A percentile compares a stretch with the other conserved stretches of the same genome.
These are phyloP conservation scores for Nycticryphes semicollaris DNA, from an alignment of 2,113 vertebrate genomes.

Conservation along the genomic window DNA sequence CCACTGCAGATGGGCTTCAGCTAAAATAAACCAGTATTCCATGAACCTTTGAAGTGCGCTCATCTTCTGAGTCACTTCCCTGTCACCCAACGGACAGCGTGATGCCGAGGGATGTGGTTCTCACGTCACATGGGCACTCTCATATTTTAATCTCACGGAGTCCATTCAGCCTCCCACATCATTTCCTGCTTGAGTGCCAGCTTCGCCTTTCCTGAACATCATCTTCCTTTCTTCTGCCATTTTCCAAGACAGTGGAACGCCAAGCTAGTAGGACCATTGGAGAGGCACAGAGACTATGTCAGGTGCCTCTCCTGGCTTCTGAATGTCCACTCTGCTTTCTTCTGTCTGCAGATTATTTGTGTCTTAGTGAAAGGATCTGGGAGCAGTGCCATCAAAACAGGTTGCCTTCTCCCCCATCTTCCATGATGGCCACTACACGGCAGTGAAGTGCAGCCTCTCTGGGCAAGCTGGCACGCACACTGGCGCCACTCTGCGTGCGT, in stretches of 20 bases:
- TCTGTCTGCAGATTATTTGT: not conserved
- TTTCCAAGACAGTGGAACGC: not conserved
- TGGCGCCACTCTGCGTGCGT: not conserved
- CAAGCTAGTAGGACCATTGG: not conserved
- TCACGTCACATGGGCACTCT: fast-evolving
- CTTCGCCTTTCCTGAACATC: not conserved
- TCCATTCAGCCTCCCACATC: not conserved
- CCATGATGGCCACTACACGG: fast-evolving
- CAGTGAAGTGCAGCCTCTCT: not conserved
- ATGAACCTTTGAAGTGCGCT: not conserved
- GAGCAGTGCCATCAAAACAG: not conserved
- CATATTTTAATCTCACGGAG: not conserved
- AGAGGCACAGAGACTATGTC: not conserved
- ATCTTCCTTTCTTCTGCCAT: not conserved
- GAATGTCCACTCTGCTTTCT: not conserved
- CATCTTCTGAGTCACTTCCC: conserved; percentile 6
- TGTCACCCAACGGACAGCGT: not conserved
- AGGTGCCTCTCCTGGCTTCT: not conserved
- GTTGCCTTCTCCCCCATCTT: not conserved
- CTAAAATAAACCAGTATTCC: not conserved
- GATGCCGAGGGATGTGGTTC: not conserved
- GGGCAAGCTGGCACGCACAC: not conserved
- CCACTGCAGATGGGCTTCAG: not conserved
- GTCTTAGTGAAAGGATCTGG: not conserved
- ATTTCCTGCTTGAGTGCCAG: not conserved